phyloP scores from a whole-genome alignment of 2,113 vertebrate species.

The Colossoma macropomum region DNA sequence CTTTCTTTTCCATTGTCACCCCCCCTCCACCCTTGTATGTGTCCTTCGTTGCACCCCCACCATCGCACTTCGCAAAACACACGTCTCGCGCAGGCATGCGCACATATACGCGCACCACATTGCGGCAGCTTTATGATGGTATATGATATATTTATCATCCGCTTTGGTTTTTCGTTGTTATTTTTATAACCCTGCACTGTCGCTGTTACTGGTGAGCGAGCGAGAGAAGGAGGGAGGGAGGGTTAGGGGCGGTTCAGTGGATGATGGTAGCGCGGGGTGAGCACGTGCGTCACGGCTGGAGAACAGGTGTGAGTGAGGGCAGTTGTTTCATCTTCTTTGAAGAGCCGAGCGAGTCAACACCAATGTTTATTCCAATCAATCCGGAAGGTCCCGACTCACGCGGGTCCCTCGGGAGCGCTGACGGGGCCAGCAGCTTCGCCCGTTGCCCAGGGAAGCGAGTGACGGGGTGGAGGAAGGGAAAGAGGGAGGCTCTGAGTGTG shows the following conservation, averaged over 20 bases:
- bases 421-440: conserved; percentile 23
- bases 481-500: conserved; percentile 13
- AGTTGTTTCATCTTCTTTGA: conserved; percentile 78
- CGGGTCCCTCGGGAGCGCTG: conserved; percentile 58
- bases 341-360: conserved; percentile 71
- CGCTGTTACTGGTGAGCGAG: neutral
- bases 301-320: conserved; percentile 81
- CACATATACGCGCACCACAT: conserved; percentile 54
- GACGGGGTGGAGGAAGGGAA: conserved; percentile 35
- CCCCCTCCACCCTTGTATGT: conserved; percentile 18
- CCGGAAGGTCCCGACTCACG: conserved; percentile 65
- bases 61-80: conserved; percentile 24
- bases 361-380: conserved; percentile 72
- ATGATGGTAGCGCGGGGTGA: conserved; percentile 66
- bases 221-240: conserved; percentile 26
- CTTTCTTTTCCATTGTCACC: conserved; percentile 40
- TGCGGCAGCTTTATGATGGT: conserved; percentile 33
- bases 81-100: conserved; percentile 12
- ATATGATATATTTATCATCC: conserved; percentile 46
- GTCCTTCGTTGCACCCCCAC: conserved; percentile 35
- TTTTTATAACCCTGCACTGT: conserved; percentile 32
- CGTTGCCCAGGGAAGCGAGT: conserved; percentile 50
- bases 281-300: conserved; percentile 74
- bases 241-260: conserved; percentile 61
- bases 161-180: conserved; percentile 31